phyloP scores from a whole-genome alignment of 2,888 invertebrate genomes.

The Scrobipalpa costella region DNA sequence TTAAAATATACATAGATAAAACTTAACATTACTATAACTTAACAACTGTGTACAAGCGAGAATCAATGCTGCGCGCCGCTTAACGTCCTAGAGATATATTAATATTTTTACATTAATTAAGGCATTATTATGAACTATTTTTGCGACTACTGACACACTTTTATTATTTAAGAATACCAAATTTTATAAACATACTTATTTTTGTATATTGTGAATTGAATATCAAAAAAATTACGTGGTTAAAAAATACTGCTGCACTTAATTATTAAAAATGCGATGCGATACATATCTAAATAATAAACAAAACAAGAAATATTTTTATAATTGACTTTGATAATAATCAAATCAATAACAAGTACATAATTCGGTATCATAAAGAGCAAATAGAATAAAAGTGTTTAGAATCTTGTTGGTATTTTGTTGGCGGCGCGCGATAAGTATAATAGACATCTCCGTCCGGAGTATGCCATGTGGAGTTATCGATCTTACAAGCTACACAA shows the following conservation, averaged over 20 bases:
- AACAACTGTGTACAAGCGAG: constrained; percentile 42
- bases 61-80: neutral
- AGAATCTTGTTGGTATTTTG: neutral
- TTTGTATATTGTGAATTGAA: too few relatives aligned
- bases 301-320: too few relatives aligned
- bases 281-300: too few relatives aligned
- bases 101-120: neutral
- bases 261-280: too few relatives aligned
- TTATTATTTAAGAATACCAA: too few relatives aligned
- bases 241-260: too few relatives aligned
- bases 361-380: neutral
- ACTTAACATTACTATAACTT: constrained; percentile 49
- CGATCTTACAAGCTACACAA: neutral
- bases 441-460: neutral
- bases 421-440: neutral
- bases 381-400: neutral
- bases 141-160: neutral
- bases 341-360: too few relatives aligned
- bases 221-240: too few relatives aligned
- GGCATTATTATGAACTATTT: neutral
- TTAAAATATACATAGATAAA: constrained; percentile 53
- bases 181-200: too few relatives aligned
- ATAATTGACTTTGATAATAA: too few relatives aligned
- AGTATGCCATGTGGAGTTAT: neutral
- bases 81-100: neutral